A percentile compares a stretch with the other conserved stretches of the same genome.
phyloP scores from a whole-genome alignment of 1,140 invertebrate genomes.

The Acromyrmex echinatior region DNA sequence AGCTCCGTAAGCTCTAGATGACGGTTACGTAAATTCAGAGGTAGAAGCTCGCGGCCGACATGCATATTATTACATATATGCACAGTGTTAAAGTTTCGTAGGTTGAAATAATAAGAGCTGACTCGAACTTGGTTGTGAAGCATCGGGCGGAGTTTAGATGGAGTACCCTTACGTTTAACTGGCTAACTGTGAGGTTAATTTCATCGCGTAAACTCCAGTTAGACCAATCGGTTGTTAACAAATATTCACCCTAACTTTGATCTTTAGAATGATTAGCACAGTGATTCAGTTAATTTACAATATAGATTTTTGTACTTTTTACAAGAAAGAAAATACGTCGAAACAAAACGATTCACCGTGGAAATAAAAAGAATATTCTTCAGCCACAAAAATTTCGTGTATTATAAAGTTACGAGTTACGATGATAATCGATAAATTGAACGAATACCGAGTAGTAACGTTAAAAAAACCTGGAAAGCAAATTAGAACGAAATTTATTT shows the following conservation, averaged over 20 bases:
- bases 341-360: not conserved
- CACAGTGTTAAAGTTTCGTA: constrained; percentile 29
- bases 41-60: constrained; percentile 12
- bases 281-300: not conserved
- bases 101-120: constrained; percentile 53
- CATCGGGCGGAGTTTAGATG: constrained; percentile 48
- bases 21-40: constrained; percentile 44
- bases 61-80: constrained; percentile 34
- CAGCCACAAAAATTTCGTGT: not conserved
- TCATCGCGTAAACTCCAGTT: constrained; percentile 48
- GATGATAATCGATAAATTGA: not conserved
- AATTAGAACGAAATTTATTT: constrained; percentile 10
- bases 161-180: constrained; percentile 39
- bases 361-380: not conserved
- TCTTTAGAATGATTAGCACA: not conserved
- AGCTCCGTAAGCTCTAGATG: not conserved
- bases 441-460: not conserved
- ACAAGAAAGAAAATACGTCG: not conserved
- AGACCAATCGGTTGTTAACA: constrained; percentile 43
- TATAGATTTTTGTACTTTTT: not conserved
- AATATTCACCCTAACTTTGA: constrained; percentile 34
- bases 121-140: constrained; percentile 33
- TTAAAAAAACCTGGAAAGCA: not conserved
- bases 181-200: constrained; percentile 54
- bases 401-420: not conserved